These are phyloP conservation scores for Thomomys bottae DNA, from an alignment of 2,113 vertebrate species.

Conservation along the genomic window DNA sequence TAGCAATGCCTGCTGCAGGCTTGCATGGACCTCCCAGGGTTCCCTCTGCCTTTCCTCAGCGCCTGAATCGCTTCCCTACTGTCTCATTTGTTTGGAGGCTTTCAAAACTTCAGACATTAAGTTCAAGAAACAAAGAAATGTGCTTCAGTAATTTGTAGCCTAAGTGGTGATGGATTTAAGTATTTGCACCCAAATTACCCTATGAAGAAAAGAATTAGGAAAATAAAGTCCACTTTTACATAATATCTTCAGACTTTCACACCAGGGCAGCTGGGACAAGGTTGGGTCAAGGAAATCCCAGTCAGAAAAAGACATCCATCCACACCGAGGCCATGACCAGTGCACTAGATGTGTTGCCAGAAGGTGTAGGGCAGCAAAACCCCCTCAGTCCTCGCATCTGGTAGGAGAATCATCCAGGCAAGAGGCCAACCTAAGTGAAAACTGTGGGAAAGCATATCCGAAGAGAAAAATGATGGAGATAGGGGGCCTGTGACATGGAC, in stretches of 20 bases:
- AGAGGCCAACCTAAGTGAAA: too few species aligned
- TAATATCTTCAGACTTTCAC: background rate
- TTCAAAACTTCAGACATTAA: background rate
- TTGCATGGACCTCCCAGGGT: too few species aligned
- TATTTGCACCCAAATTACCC: too few species aligned
- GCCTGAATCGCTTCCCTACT: background rate
- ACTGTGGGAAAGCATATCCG: too few species aligned
- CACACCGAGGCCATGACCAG: accelerated
- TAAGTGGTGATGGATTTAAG: background rate
- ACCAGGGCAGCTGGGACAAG: background rate
- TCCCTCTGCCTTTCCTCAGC: accelerated
- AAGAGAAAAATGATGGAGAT: too few species aligned
- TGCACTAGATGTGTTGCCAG: too few species aligned
- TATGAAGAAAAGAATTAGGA: too few species aligned
- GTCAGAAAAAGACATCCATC: too few species aligned
- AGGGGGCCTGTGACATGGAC: too few species aligned
- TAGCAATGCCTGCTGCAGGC: background rate
- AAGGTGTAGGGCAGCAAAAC: too few species aligned
- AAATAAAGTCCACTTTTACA: background rate
- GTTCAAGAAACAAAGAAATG: background rate
- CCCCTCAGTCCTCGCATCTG: too few species aligned
- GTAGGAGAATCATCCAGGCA: too few species aligned
- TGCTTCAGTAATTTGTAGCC: background rate
- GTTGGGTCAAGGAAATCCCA: background rate
- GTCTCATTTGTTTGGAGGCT: background rate